phyloP scores from a whole-genome alignment of 2,113 vertebrate genomes.

The Pedetes capensis region DNA sequence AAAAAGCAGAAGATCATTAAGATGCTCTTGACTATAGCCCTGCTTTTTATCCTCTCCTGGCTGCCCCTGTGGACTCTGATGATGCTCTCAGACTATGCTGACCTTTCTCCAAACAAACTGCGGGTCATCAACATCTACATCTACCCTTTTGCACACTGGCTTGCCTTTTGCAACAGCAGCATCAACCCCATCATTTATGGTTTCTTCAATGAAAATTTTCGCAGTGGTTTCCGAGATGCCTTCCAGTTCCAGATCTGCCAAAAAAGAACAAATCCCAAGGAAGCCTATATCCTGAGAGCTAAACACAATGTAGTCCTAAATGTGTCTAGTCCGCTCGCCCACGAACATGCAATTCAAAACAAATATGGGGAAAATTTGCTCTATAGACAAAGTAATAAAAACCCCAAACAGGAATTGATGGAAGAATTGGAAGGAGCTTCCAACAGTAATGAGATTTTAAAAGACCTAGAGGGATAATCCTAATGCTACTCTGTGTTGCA shows the following conservation, averaged over 20 bases:
- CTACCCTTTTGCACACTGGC: constrained; percentile 95
- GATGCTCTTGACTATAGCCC: constrained; percentile 91
- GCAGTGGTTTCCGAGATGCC: constrained; percentile 87
- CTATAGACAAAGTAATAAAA: constrained; percentile 72
- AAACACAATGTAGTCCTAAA: constrained; percentile 85
- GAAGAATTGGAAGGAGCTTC: constrained; percentile 85
- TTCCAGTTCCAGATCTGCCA: constrained; percentile 88
- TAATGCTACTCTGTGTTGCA: neutral
- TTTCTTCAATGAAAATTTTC: constrained; percentile 94
- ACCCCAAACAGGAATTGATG: constrained; percentile 84
- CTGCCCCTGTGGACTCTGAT: constrained; percentile 94
- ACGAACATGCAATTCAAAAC: neutral
- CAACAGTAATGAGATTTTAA: constrained; percentile 76
- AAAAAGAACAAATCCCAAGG: constrained; percentile 70
- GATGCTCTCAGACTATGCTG: constrained; percentile 93
- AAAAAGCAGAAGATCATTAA: constrained; percentile 92
- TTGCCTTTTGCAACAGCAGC: constrained; percentile 96
- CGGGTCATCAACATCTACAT: constrained; percentile 92
- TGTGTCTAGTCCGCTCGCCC: constrained; percentile 51
- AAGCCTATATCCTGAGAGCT: constrained; percentile 80
- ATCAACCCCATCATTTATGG: constrained; percentile 95
- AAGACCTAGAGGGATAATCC: neutral
- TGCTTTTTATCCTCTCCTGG: constrained; percentile 95
- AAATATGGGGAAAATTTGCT: neutral
- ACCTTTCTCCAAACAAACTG: constrained; percentile 85